phyloP scores from a whole-genome alignment of 2,888 invertebrate species.

The Xanthorhoe spadicearia region DNA sequence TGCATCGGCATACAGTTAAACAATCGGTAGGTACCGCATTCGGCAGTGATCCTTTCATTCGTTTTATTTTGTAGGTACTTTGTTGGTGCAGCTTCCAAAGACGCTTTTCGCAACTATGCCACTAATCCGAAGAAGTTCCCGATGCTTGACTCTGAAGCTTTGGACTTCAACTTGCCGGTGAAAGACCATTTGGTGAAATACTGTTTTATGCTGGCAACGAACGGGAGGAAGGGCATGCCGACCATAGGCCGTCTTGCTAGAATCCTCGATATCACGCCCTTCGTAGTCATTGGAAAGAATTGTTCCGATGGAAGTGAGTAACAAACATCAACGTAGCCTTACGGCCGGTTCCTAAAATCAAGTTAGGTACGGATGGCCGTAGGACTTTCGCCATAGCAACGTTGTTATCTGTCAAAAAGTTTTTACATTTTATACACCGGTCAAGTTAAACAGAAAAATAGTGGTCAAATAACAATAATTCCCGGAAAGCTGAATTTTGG shows the following conservation, averaged over 20 bases:
- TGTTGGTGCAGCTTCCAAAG: constrained; percentile 54
- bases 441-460: too few relatives aligned
- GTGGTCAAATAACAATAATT: too few relatives aligned
- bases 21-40: too few relatives aligned
- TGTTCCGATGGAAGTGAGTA: constrained; percentile 19
- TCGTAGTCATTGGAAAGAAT: constrained; percentile 84
- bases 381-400: too few relatives aligned
- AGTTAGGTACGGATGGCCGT: too few relatives aligned
- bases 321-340: background rate
- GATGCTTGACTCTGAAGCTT: constrained; percentile 78
- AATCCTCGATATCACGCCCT: constrained; percentile 90
- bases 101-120: constrained; percentile 86
- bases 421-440: too few relatives aligned
- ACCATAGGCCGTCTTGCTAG: constrained; percentile 89
- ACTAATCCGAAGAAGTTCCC: constrained; percentile 58
- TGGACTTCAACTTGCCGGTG: constrained; percentile 83
- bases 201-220: constrained; percentile 86
- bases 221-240: constrained; percentile 59
- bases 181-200: constrained; percentile 87
- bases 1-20: constrained; percentile 16
- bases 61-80: constrained; percentile 46
- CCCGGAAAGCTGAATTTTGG: too few relatives aligned
- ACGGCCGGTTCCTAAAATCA: too few relatives aligned
- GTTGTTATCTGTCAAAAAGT: too few relatives aligned
- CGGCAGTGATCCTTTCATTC: too few relatives aligned